Conservation (phyloP, 2,888 invertebrate genomes). For the Sarcophaga caerulescens region DNA sequence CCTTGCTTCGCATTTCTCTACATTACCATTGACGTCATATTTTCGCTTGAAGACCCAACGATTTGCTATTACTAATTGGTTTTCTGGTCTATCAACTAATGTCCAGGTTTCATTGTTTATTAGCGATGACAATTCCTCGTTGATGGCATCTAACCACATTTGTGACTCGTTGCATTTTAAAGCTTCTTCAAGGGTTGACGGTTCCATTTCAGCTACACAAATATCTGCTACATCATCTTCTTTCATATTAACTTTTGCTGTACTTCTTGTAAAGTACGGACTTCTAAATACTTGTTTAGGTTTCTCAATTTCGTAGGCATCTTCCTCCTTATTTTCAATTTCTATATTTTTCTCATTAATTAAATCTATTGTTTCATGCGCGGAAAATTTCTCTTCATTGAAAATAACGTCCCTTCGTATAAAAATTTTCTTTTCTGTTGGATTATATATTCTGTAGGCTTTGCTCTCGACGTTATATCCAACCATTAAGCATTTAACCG, state of each 20-base stretch:
- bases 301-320: no score
- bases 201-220: no score
- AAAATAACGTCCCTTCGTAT: no score
- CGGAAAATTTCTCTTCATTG: no score
- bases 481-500: constrained; percentile 51
- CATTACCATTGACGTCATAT: background rate
- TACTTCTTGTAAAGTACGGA: no score
- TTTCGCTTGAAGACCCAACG: background rate
- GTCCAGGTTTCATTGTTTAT: background rate
- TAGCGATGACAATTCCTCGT: background rate
- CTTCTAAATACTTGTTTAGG: no score
- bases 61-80: background rate
- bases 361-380: no score
- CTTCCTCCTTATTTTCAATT: no score
- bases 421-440: background rate
- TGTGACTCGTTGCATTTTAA: background rate
- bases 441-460: constrained; percentile 34
- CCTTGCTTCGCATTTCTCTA: constrained; percentile 13
- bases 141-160: constrained; percentile 2
- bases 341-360: no score
- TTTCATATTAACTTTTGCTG: background rate
- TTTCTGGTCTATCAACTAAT: background rate
- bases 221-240: no score
- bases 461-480: constrained; percentile 53
- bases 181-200: background rate